Percentiles rank a stretch among this genome's conserved stretches.
Conservation (phyloP, 2,113 vertebrate genomes). For the Ptilonorhynchus violaceus region DNA sequence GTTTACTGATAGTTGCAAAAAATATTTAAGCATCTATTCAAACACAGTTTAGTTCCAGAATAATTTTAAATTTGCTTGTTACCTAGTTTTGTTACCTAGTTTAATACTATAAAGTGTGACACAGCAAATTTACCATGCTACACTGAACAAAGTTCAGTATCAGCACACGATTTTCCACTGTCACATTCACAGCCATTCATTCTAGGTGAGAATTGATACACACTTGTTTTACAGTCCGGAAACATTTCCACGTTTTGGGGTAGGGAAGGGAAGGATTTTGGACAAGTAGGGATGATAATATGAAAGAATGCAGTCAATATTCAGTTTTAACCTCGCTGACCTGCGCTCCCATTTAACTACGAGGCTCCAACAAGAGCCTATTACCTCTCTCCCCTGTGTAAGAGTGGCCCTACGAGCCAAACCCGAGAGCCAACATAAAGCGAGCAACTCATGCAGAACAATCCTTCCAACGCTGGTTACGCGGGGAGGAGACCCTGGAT, state of each 20-base stretch:
- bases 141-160: neutral
- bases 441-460: neutral
- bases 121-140: neutral
- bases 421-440: neutral
- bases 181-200: rapidly evolving
- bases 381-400: neutral
- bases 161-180: neutral
- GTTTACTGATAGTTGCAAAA: neutral
- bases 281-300: rapidly evolving
- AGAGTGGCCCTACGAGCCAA: neutral
- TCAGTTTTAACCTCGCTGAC: neutral
- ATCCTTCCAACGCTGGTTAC: neutral
- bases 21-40: neutral
- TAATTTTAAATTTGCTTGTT: neutral
- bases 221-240: neutral
- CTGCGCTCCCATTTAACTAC: neutral
- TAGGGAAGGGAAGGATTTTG: neutral
- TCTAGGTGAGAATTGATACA: neutral
- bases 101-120: neutral
- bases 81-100: neutral
- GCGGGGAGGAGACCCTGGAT: neutral
- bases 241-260: neutral
- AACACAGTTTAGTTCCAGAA: neutral
- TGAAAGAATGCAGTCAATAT: neutral
- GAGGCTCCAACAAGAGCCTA: neutral